A percentile compares a stretch with the other conserved stretches of the same genome.
Evolutionary conservation across 2,888 invertebrate species (phyloP).

Genomic region (Drosophila atripex): DNA sequence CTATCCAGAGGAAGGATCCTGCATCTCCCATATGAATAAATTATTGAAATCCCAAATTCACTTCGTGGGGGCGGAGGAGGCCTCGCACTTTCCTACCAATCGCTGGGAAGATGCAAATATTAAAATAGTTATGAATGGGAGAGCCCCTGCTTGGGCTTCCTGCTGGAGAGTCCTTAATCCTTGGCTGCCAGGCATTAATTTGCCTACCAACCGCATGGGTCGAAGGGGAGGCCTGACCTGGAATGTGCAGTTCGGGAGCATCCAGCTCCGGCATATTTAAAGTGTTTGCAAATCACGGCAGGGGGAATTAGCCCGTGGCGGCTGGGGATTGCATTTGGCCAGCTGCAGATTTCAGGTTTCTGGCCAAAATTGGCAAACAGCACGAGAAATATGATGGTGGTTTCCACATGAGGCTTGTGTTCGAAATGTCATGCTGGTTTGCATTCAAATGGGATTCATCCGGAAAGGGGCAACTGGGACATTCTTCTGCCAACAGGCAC

Average conservation of each 20-base stretch:
- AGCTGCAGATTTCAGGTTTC: slow-evolving; percentile 8
- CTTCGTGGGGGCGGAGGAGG: slow-evolving; percentile 1
- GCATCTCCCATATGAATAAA: slow-evolving; percentile 27
- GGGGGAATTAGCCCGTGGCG: slow-evolving; percentile 18
- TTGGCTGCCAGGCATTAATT: slow-evolving; percentile 13
- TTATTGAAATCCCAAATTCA: slow-evolving; percentile 30
- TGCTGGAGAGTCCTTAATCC: slow-evolving; percentile 26
- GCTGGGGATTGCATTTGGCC: slow-evolving; percentile 18
- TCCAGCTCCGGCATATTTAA: slow-evolving; percentile 21
- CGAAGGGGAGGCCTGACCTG: slow-evolving; percentile 8
- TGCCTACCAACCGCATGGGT: slow-evolving; percentile 15
- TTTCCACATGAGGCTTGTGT: neutral
- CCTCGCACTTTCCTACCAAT: neutral
- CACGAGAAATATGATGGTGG: slow-evolving; percentile 5
- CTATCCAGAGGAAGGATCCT: neutral
- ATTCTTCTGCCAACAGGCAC: neutral
- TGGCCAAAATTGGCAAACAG: slow-evolving; percentile 10
- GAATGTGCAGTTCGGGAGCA: slow-evolving; percentile 7
- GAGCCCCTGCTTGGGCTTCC: neutral
- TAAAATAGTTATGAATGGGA: slow-evolving; percentile 30
- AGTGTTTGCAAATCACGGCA: slow-evolving; percentile 40
- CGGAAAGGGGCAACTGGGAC: neutral
- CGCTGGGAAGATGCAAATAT: slow-evolving; percentile 31
- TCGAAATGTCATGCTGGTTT: slow-evolving; percentile 6
- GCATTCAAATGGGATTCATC: neutral